These are phyloP conservation scores for Blera fallax DNA, from an alignment of 2,888 invertebrate genomes.

Conservation along the genomic window DNA sequence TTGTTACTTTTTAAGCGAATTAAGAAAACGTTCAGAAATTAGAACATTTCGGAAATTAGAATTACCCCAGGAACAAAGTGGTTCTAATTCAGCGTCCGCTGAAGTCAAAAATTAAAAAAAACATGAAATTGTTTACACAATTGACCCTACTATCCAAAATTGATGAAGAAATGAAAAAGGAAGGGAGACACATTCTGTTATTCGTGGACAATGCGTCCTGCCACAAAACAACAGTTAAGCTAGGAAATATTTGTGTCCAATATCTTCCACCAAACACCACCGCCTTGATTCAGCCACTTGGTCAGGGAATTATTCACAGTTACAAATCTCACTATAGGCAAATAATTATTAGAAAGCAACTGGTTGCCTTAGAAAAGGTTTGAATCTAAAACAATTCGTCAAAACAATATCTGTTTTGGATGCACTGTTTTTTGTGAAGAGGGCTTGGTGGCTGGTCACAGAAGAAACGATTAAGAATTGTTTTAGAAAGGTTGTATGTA, in stretches of 20 bases:
- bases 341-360: too few relatives aligned
- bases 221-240: not conserved
- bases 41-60: too few relatives aligned
- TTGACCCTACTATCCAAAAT: not conserved
- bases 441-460: not conserved
- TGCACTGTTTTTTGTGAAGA: too few relatives aligned
- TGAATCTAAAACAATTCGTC: not conserved
- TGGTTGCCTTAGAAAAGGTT: too few relatives aligned
- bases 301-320: not conserved
- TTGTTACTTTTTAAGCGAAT: conserved; percentile 6
- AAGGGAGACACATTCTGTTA: too few relatives aligned
- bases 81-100: too few relatives aligned
- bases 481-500: not conserved
- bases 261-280: not conserved
- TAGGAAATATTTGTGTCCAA: not conserved
- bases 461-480: conserved; percentile 1
- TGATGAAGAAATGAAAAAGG: not conserved
- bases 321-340: too few relatives aligned
- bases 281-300: not conserved
- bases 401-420: not conserved
- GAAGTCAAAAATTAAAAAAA: too few relatives aligned
- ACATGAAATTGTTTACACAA: too few relatives aligned
- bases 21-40: too few relatives aligned
- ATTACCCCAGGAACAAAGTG: too few relatives aligned
- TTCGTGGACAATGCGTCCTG: not conserved